Evolutionary conservation across 1,140 invertebrate species (phyloP).

Genomic region (Lepeophtheirus salmonis): DNA sequence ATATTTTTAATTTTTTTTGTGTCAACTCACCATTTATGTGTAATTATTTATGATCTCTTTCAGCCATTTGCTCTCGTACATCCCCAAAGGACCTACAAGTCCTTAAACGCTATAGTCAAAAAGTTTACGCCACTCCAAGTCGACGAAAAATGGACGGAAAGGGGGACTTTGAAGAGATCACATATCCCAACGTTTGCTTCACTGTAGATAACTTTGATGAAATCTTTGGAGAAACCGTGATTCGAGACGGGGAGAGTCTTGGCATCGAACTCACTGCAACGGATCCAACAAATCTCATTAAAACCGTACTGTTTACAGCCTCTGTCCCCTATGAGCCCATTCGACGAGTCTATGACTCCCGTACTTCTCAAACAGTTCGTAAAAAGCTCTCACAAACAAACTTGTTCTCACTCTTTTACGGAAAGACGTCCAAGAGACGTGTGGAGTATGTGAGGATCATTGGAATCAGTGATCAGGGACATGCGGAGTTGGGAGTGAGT

Average conservation of each 20-base stretch:
- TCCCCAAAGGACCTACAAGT: slow-evolving; percentile 4
- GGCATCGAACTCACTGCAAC: slow-evolving; percentile 88
- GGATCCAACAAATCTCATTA: slow-evolving; percentile 56
- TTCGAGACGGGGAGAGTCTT: slow-evolving; percentile 93
- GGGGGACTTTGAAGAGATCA: slow-evolving; percentile 92
- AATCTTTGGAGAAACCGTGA: slow-evolving; percentile 78
- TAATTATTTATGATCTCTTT: too few species aligned
- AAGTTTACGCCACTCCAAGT: slow-evolving; percentile 90
- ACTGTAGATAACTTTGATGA: slow-evolving; percentile 99
- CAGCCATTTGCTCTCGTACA: slow-evolving; percentile 4
- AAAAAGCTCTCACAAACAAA: slow-evolving; percentile 3
- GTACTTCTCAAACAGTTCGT: slow-evolving; percentile 41
- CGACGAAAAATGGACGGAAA: slow-evolving; percentile 90
- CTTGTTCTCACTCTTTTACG: slow-evolving; percentile 5
- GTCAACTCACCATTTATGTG: too few species aligned
- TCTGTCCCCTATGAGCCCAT: slow-evolving; percentile 91
- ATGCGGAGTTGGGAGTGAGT: slow-evolving; percentile 93
- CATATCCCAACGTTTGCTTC: slow-evolving; percentile 96
- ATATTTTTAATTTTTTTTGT: too few species aligned
- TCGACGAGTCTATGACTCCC: slow-evolving; percentile 85
- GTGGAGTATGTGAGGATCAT: slow-evolving; percentile 96
- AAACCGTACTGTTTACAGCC: slow-evolving; percentile 85
- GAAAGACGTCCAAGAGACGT: slow-evolving; percentile 28
- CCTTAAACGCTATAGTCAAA: slow-evolving; percentile 23
- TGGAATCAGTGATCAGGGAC: slow-evolving; percentile 77